Evolutionary conservation across 2,888 invertebrate genomes (phyloP), one percentile per base, ranked within the genome.

Genomic region (Metacarcinus magister): DNA sequence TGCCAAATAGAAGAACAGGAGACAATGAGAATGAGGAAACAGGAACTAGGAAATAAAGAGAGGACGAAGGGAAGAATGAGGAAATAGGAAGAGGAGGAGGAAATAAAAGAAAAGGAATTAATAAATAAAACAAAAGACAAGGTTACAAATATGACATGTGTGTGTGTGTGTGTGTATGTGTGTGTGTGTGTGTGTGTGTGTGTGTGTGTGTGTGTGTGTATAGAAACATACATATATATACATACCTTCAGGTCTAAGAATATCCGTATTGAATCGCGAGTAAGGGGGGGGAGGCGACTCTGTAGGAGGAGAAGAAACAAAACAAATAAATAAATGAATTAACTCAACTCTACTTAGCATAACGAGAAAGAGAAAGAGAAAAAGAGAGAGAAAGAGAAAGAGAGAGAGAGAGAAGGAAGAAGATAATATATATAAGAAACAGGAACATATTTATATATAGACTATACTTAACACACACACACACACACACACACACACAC

Each of bases 261-360:
- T 98, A 97, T 98, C 98, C 97, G 97, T 97, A 94, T 98, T 98
- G 98, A 98, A 98, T 97, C 98, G 98, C 98, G 98, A 98, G 98
- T 99, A 99, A 97, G 99, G 99, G 97, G 99, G 99, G 97, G 99
- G 99, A 97, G 98, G 98, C 97, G 98, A 98, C 98, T 99, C 99
- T 99, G 98, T 95, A 98, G 98, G 97, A 97, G 97, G 97, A 97
- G 97, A 97, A 97, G 60, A 95, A n/a, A 95, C 13, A 23, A 28
- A 67, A 19, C 2, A 54, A 16, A 60, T 19, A 87, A 87, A 28
- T 8, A 39, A 19, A 90, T 90, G 39, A 2, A 39, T 43, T 39
- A 90, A 44, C 32, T 39, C 54, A 90, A 44, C 44, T 19, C 32
- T 32, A 90, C 7, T 4, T 7, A n/a, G 3, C 16, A n/a, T 4